These are phyloP conservation scores for Pseudoatta argentina DNA, from an alignment of 1,140 invertebrate genomes.

Conservation along the genomic window DNA sequence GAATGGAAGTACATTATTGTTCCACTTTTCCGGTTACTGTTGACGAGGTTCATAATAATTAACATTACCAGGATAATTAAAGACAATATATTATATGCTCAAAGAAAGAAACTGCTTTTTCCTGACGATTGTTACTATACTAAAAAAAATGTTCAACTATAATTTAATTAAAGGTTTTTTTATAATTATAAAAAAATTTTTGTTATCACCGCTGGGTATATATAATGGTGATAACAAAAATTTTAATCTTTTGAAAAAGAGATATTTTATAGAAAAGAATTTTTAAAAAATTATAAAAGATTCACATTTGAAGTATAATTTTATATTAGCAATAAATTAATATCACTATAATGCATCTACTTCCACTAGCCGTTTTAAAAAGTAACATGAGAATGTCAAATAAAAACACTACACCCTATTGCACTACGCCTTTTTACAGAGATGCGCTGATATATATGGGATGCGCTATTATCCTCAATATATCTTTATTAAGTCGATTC, in stretches of 20 bases:
- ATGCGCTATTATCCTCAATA: conserved; percentile 18
- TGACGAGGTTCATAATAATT: conserved; percentile 13
- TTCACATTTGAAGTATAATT: neutral
- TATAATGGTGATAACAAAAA: neutral
- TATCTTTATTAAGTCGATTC: conserved; percentile 48
- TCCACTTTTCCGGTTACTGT: neutral
- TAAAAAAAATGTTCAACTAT: neutral
- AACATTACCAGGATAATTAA: neutral
- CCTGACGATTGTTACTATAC: neutral
- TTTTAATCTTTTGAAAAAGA: neutral
- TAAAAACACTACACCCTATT: conserved; percentile 67
- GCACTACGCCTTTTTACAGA: conserved; percentile 75
- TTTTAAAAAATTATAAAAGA: neutral
- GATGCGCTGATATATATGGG: conserved; percentile 39
- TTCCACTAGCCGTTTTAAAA: conserved; percentile 44
- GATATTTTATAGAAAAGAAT: neutral
- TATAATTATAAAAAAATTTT: too few relatives aligned
- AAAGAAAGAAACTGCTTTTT: neutral
- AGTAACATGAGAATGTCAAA: conserved; percentile 41
- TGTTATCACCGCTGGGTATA: too few relatives aligned
- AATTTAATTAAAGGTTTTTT: too few relatives aligned
- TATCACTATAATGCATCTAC: conserved; percentile 3
- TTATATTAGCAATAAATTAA: neutral
- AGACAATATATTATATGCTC: neutral
- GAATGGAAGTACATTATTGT: conserved; percentile 43